Conservation (phyloP, 2,888 invertebrate genomes). For the Thalpophila matura region DNA sequence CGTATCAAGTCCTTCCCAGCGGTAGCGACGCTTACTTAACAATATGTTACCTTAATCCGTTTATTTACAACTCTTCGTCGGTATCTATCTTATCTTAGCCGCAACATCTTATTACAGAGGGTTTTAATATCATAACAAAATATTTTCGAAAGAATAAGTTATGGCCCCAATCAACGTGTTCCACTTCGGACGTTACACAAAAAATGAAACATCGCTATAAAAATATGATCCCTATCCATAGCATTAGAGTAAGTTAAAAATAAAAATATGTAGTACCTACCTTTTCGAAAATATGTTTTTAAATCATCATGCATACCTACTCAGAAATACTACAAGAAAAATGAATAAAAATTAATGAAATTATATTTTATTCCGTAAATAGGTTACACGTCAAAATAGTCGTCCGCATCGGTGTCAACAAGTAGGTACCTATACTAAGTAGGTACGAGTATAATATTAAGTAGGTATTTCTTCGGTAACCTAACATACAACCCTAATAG, state of each 20-base stretch:
- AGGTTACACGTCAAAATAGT: too few relatives aligned
- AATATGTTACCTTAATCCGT: conserved; percentile 66
- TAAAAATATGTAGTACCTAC: not conserved
- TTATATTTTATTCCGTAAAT: too few relatives aligned
- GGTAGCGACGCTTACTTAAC: conserved; percentile 18
- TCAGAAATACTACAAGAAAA: too few relatives aligned
- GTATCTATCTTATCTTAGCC: conserved; percentile 80
- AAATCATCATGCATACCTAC: too few relatives aligned
- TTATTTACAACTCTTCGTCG: conserved; percentile 74
- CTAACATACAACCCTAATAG: too few relatives aligned
- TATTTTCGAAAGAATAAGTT: conserved; percentile 63
- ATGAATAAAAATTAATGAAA: too few relatives aligned
- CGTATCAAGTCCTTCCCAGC: too few relatives aligned
- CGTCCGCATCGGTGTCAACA: too few relatives aligned
- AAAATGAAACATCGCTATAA: conserved; percentile 29
- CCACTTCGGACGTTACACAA: conserved; percentile 36
- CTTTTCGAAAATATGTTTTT: too few relatives aligned
- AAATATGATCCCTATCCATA: conserved; percentile 28
- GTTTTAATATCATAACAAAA: conserved; percentile 68
- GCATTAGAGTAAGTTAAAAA: not conserved
- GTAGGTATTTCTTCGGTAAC: too few relatives aligned
- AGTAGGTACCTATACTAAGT: too few relatives aligned
- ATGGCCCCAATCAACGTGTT: conserved; percentile 51
- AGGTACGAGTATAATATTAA: too few relatives aligned
- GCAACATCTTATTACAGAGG: conserved; percentile 70